phyloP scores from a whole-genome alignment of 2,797 vertebrate genomes.

The Chanos chanos region DNA sequence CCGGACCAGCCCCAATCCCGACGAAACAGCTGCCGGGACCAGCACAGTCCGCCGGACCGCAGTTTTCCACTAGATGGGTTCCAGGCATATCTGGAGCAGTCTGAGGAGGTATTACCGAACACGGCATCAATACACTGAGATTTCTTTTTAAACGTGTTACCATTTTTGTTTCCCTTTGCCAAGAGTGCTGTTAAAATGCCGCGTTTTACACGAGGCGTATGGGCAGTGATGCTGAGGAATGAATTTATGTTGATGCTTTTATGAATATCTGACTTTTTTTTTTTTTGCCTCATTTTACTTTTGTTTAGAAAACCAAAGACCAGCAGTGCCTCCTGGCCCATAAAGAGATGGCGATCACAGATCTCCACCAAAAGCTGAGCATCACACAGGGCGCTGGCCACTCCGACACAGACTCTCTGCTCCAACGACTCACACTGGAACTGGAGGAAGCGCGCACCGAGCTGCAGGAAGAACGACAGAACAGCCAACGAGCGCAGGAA shows the following conservation, averaged over 20 bases:
- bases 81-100: conserved; percentile 49
- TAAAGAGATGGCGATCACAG: conserved; percentile 49
- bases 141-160: not conserved
- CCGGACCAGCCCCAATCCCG: conserved; percentile 47
- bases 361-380: conserved; percentile 50
- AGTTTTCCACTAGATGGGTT: too few species aligned
- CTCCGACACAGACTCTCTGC: conserved; percentile 30
- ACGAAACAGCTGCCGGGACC: conserved; percentile 48
- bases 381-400: conserved; percentile 42
- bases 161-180: too few species aligned
- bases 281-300: not conserved
- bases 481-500: conserved; percentile 49
- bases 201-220: too few species aligned
- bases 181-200: too few species aligned
- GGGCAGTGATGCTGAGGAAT: too few species aligned
- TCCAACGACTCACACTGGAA: conserved; percentile 58
- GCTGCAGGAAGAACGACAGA: conserved; percentile 61
- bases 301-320: conserved; percentile 25
- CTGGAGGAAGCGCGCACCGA: conserved; percentile 65
- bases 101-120: conserved; percentile 44
- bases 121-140: not conserved
- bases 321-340: conserved; percentile 38
- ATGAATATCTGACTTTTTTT: not conserved
- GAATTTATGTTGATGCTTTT: not conserved
- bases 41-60: too few species aligned